Evolutionary conservation across 2,113 vertebrate species (phyloP).

Genomic region (Campylomormyrus numenius): DNA sequence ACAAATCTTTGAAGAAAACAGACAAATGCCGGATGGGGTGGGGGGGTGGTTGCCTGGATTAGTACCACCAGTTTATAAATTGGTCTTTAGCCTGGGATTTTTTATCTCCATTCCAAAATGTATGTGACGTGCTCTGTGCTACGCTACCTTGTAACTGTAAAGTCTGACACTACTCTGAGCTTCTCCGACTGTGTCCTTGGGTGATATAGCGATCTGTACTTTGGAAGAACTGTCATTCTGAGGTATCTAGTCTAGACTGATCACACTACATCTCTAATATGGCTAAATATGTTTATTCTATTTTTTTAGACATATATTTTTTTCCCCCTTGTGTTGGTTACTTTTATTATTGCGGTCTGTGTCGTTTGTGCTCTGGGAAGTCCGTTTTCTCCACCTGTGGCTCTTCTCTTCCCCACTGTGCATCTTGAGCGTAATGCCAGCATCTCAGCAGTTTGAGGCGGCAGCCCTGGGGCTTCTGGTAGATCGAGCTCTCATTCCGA

Average conservation of each 20-base stretch:
- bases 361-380: not conserved
- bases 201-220: slow-evolving; percentile 66
- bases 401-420: not conserved
- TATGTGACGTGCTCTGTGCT: slow-evolving; percentile 44
- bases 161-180: slow-evolving; percentile 67
- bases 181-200: slow-evolving; percentile 51
- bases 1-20: slow-evolving; percentile 43
- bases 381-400: not conserved
- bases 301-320: slow-evolving; percentile 57
- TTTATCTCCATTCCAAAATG: slow-evolving; percentile 15
- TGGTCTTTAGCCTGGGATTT: not conserved
- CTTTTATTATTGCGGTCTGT: not conserved
- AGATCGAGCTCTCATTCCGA: not conserved
- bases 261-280: slow-evolving; percentile 72
- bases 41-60: not conserved
- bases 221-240: slow-evolving; percentile 67
- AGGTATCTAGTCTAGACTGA: slow-evolving; percentile 68
- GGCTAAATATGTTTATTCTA: slow-evolving; percentile 76
- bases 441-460: not conserved
- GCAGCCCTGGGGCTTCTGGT: not conserved
- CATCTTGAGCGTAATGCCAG: not conserved
- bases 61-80: slow-evolving; percentile 21
- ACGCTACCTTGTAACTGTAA: slow-evolving; percentile 55
- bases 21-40: not conserved
- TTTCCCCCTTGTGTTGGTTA: not conserved